A percentile compares a stretch with the other conserved stretches of the same genome.
phyloP scores from a whole-genome alignment of 2,113 vertebrate genomes.

The Bucco capensis region DNA sequence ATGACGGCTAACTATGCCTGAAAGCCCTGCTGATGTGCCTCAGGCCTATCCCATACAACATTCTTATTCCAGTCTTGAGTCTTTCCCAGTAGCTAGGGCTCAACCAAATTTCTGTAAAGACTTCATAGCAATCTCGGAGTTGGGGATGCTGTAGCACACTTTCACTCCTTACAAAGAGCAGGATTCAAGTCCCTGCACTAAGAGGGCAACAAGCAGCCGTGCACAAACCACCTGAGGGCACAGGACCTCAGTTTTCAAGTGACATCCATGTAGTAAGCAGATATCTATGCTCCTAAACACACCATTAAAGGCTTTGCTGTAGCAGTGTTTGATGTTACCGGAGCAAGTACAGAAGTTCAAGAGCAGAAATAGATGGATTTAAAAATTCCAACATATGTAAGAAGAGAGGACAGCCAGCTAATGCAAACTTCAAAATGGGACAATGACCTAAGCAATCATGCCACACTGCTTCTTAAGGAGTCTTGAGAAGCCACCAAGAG shows the following conservation, averaged over 20 bases:
- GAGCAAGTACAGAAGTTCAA: neutral
- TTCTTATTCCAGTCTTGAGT: neutral
- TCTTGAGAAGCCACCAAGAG: neutral
- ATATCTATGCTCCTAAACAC: neutral
- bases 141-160: neutral
- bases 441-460: neutral
- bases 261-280: neutral
- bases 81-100: neutral
- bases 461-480: neutral
- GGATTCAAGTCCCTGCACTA: neutral
- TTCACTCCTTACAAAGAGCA: neutral
- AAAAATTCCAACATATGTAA: neutral
- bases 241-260: neutral
- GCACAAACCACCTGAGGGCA: neutral
- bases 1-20: neutral
- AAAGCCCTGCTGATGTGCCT: neutral
- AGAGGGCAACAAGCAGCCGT: accelerated
- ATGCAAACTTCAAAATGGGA: neutral
- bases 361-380: neutral
- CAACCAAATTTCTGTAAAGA: neutral
- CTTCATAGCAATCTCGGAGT: neutral
- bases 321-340: neutral
- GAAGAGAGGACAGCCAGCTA: neutral
- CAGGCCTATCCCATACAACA: neutral
- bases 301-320: neutral